These are phyloP conservation scores for Laupala kohalensis DNA, from an alignment of 1,140 invertebrate species.

Conservation along the genomic window DNA sequence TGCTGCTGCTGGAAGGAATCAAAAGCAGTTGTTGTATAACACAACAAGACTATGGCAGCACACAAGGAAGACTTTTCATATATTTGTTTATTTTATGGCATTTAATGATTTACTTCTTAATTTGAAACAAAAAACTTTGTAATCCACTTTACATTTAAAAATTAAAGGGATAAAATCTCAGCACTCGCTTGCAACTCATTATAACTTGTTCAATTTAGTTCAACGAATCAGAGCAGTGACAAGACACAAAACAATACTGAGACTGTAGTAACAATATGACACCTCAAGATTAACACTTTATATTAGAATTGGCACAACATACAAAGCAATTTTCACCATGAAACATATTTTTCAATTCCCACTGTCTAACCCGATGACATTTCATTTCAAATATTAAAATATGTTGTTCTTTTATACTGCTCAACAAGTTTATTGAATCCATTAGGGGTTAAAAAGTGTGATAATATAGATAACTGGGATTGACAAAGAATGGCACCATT, in stretches of 20 bases:
- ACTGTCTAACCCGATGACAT: too few species aligned
- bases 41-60: background rate
- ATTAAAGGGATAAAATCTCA: background rate
- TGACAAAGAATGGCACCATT: background rate
- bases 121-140: background rate
- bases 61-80: background rate
- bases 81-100: background rate
- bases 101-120: background rate
- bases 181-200: background rate
- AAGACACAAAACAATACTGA: background rate
- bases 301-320: too few species aligned
- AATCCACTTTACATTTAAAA: conserved; percentile 2
- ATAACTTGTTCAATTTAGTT: background rate
- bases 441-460: too few species aligned
- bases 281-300: too few species aligned
- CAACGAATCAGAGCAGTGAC: background rate
- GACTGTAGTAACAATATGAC: too few species aligned
- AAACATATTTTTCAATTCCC: too few species aligned
- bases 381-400: too few species aligned
- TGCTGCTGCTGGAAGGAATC: background rate
- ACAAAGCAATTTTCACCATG: too few species aligned
- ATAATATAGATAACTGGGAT: too few species aligned
- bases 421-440: too few species aligned
- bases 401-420: background rate
- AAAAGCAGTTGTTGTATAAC: background rate